These are phyloP conservation scores for Abramis brama DNA, from an alignment of 2,113 vertebrate genomes.

Conservation along the genomic window DNA sequence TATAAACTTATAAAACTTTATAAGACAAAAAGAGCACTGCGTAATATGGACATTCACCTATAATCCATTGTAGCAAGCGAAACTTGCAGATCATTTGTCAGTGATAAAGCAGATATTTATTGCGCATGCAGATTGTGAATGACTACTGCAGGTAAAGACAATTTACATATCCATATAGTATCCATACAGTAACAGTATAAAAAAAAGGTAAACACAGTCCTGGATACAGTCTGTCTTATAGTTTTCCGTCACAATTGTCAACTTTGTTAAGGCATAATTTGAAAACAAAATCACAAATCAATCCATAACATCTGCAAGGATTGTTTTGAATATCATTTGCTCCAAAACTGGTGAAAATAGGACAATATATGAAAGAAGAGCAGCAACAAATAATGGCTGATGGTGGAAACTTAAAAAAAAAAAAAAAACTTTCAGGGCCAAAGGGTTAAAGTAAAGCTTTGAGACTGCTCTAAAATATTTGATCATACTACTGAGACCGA, in stretches of 20 bases:
- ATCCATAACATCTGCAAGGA: neutral
- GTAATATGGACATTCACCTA: neutral
- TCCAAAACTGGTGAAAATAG: neutral
- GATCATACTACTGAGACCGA: neutral
- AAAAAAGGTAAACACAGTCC: neutral
- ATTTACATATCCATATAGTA: neutral
- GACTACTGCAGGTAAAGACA: neutral
- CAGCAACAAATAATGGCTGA: neutral
- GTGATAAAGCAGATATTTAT: neutral
- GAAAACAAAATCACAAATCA: neutral
- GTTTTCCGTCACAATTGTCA: neutral
- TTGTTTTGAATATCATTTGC: neutral
- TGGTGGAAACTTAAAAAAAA: neutral
- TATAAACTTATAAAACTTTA: too few species aligned
- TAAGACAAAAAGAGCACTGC: neutral
- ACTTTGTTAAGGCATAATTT: neutral
- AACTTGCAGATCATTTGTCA: neutral
- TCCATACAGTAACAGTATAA: neutral
- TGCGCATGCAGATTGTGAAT: neutral
- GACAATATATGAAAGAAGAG: neutral
- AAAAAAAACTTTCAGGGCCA: neutral
- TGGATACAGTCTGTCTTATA: neutral
- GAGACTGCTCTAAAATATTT: neutral
- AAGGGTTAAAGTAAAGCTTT: neutral
- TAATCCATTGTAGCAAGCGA: neutral